A percentile compares a stretch with the other conserved stretches of the same genome.
Evolutionary conservation across 2,888 invertebrate species (phyloP).

Genomic region (Drosophila borborema): DNA sequence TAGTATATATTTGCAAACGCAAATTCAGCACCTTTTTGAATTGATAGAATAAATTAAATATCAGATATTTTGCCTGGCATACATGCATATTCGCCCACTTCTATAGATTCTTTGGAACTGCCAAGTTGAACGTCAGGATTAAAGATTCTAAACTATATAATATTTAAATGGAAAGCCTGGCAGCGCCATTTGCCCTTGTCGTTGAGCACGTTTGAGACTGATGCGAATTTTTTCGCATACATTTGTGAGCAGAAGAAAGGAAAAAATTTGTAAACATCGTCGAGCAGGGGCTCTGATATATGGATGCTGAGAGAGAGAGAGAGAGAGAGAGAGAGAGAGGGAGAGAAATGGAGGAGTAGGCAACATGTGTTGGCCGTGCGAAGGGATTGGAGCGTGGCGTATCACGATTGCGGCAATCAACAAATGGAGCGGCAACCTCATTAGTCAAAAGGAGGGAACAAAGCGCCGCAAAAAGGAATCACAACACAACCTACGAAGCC

Average conservation of each 20-base stretch:
- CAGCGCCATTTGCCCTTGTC: conserved; percentile 11
- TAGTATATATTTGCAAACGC: no score
- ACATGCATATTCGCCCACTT: neutral
- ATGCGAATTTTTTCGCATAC: conserved; percentile 54
- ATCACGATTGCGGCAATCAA: conserved; percentile 69
- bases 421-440: conserved; percentile 71
- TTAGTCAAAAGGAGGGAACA: conserved; percentile 61
- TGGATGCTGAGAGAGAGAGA: neutral
- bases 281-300: conserved; percentile 13
- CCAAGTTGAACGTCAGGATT: conserved; percentile 3
- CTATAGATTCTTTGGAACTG: neutral
- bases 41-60: no score
- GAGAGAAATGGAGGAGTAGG: conserved; percentile 5
- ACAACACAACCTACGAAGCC: conserved; percentile 8
- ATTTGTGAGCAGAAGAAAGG: conserved; percentile 32
- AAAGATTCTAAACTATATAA: conserved; percentile 17
- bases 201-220: conserved; percentile 45
- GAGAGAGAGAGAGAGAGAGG: neutral
- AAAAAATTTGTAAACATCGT: conserved; percentile 46
- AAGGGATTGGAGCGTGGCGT: conserved; percentile 30
- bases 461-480: conserved; percentile 39
- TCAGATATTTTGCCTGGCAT: neutral
- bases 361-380: conserved; percentile 47
- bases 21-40: no score
- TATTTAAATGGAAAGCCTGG: conserved; percentile 21